phyloP scores from a whole-genome alignment of 2,797 vertebrate genomes.

The Antennarius maculatus region DNA sequence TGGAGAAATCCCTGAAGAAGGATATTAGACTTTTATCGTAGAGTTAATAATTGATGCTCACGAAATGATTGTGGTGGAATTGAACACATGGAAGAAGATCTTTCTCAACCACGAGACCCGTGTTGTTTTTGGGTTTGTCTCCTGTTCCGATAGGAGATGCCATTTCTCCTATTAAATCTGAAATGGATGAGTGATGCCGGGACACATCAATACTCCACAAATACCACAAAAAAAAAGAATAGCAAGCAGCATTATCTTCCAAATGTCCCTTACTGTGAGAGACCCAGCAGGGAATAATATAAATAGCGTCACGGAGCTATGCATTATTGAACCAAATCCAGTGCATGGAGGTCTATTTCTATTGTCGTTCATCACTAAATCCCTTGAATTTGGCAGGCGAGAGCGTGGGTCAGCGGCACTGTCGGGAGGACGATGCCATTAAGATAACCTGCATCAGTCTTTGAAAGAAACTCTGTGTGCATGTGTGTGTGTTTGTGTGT shows the following conservation, averaged over 20 bases:
- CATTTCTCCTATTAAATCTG: constrained; percentile 7
- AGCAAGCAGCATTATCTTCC: constrained; percentile 35
- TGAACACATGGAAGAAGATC: constrained; percentile 10
- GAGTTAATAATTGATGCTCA: constrained; percentile 42
- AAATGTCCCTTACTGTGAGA: constrained; percentile 30
- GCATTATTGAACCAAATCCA: constrained; percentile 71
- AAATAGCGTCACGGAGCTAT: constrained; percentile 69
- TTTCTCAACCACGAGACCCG: constrained; percentile 6
- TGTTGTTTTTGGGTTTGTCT: constrained; percentile 28
- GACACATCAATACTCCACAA: constrained; percentile 37
- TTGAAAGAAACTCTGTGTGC: background rate
- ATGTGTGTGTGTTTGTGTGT: constrained; percentile 1
- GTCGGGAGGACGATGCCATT: constrained; percentile 47
- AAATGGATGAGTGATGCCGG: constrained; percentile 22
- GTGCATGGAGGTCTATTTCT: constrained; percentile 58
- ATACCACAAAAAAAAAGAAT: constrained; percentile 37
- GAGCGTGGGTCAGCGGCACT: constrained; percentile 45
- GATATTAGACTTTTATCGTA: constrained; percentile 28
- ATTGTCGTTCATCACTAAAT: constrained; percentile 50
- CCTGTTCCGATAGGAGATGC: constrained; percentile 19
- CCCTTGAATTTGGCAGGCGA: constrained; percentile 52
- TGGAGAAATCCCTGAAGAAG: constrained; percentile 33
- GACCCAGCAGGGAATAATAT: constrained; percentile 54
- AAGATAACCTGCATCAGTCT: constrained; percentile 38
- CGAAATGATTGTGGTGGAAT: constrained; percentile 30